Base-by-base conservation (phyloP, 1,140 invertebrate species). In the Hetaerina americana region DNA sequence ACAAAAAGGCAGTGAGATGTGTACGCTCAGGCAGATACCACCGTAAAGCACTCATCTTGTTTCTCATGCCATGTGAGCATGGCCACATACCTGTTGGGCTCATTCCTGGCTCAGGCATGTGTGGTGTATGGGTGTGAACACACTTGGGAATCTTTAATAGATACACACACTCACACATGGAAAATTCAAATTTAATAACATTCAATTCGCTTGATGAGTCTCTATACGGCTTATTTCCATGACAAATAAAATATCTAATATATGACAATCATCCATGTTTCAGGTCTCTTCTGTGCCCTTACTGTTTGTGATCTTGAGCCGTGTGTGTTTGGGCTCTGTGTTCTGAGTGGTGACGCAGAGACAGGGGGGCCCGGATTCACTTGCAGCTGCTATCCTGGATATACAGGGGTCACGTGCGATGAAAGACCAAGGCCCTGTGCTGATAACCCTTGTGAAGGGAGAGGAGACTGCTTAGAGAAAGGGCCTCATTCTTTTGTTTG, bases 261-360 rank as follows among this genome's bases (percentile, higher is more conserved):
- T 40, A 5, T 40, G 15, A 40, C 15, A 40, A 40, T 15, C 31
- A n/a, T n/a, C n/a, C n/a, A n/a, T n/a, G 76, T 76, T 77, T 27
- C 78, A 88, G 88, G 88, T 25, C 81, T 87, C 73, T 89, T 90
- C 78, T 90, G 89, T 78, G 84, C 86, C 27, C 78, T 91, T 40
- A 90, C 86, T 2, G 82, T 88, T 40, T 92, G 90, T 79, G 89
- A 91, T 76, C 76, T 88, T 24, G 85, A 88, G 10, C 88, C 89
- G 0, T 92, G 90, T 78, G 78, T 87, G 15, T 89, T 88, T 80
- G 90, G 90, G 1, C 83, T 84, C 71, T 92, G 90, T 74, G 81
- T 87, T 71, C 77, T 90, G 15, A 84, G 84, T 0, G 68, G 79
- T 0, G 82, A 78, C 12, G 31, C 6, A 57, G 40, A 57, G 10